Evolutionary conservation across 2,113 vertebrate species (phyloP).

Genomic region (Neotoma lepida): DNA sequence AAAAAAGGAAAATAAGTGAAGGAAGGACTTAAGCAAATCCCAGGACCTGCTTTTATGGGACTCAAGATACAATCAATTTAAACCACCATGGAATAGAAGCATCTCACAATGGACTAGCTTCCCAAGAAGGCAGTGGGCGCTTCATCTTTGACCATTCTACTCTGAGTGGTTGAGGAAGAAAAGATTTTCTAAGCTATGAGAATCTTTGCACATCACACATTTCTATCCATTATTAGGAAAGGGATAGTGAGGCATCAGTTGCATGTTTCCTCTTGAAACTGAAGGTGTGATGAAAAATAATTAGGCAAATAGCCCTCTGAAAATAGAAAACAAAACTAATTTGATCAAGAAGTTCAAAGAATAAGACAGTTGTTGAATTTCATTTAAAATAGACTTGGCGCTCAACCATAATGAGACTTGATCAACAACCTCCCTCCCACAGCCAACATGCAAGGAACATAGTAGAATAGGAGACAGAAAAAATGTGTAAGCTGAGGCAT

Average conservation of each 20-base stretch:
- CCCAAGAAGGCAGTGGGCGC: not conserved
- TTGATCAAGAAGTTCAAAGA: constrained; percentile 34
- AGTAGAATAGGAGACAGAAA: not conserved
- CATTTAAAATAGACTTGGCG: not conserved
- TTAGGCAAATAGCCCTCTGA: not conserved
- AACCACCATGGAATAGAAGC: not conserved
- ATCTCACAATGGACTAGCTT: not conserved
- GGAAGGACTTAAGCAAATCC: not conserved
- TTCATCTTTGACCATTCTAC: not conserved
- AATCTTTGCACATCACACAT: not conserved
- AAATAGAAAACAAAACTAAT: constrained; percentile 30
- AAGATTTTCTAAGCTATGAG: constrained; percentile 1
- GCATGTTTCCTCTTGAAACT: not conserved
- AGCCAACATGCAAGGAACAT: not conserved
- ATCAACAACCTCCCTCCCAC: not conserved
- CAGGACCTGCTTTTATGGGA: not conserved
- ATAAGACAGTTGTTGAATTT: not conserved
- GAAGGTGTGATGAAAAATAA: not conserved
- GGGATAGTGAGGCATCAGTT: not conserved
- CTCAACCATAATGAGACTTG: not conserved
- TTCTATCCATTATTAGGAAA: not conserved
- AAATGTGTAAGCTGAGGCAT: not conserved
- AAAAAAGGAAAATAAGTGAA: not conserved
- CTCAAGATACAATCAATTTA: not conserved
- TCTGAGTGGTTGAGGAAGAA: not conserved